Base-by-base conservation (phyloP, 1,140 invertebrate species). In the Listronotus bonariensis region DNA sequence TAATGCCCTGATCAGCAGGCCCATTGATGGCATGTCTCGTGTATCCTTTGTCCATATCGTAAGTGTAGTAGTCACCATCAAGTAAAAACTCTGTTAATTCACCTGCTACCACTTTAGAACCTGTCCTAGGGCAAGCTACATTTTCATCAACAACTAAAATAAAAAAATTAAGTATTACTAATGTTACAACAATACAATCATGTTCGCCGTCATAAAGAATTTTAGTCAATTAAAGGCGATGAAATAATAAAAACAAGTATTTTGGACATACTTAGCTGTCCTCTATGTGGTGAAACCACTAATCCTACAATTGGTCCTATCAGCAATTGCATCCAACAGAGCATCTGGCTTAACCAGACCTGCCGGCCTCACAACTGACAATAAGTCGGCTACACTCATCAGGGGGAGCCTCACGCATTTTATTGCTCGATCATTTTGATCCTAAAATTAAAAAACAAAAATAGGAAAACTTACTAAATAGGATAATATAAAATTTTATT, bases 21-120 rank as follows among this genome's bases (percentile, higher is more conserved):
- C 96, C 93, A 70, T 89, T 92, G 74, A 98, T 98, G 38, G 89
- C 87, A 81, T 98, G 96, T 3, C 95, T 85, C 0, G 95, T 96
- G 76, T 97, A 98, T 0, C 88, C 94, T 71, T 88, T 83, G 77
- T 97, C 95, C 86, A 95, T 91, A 79, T 97, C 94, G 80, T 97
- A 97, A 75, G 87, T 91, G 58, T 85, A 84, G 36, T 81, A 85
- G 80, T 98, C 92, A 7, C 94, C 95, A 80, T 98, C 94, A 31
- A 98, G 80, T 54, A 98, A 81, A 36, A 89, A 90, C 42, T 87
- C 82, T 38, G 90, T 86, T 85, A 96, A 91, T 83, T 98, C 96
- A 11, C 94, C 94, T 41, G 88, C 84, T 11, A 95, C 81, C 32
- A 95, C 92, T 74, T 89, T 86, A 1, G 95, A 89, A n/a, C 89